These are phyloP conservation scores for Grallaria varia DNA, from an alignment of 2,113 vertebrate genomes.

Conservation along the genomic window DNA sequence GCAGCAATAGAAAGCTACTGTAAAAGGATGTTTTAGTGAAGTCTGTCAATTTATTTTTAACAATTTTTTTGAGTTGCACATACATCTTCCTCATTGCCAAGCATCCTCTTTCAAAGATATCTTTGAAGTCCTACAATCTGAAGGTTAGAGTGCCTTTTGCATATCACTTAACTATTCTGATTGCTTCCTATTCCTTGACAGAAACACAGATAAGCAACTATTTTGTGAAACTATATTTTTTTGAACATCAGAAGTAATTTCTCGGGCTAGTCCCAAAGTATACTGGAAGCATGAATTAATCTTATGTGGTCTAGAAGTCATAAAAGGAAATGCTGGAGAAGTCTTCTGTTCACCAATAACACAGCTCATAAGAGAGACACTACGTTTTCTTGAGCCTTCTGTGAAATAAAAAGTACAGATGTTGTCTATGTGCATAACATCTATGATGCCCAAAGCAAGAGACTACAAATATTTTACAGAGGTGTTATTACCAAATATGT, in stretches of 20 bases:
- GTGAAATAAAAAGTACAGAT: slow-evolving; percentile 26
- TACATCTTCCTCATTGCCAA: neutral
- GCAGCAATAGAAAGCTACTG: neutral
- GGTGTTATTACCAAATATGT: neutral
- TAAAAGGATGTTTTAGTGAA: neutral
- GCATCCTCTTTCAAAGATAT: neutral
- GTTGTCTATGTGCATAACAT: neutral
- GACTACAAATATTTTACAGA: slow-evolving; percentile 17
- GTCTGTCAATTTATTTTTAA: neutral
- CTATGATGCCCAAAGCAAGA: neutral
- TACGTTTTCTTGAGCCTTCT: neutral
- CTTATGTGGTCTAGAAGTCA: neutral
- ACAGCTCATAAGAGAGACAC: neutral
- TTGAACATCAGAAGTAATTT: neutral
- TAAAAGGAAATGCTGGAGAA: neutral
- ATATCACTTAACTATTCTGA: neutral
- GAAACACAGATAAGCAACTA: neutral
- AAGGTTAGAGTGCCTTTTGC: neutral
- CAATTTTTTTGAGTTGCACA: neutral
- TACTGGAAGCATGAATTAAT: neutral
- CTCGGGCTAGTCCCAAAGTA: neutral
- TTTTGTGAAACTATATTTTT: neutral
- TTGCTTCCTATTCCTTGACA: neutral
- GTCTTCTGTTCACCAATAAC: neutral
- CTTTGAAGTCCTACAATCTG: neutral